Conservation (phyloP, 64 coral and sea anemone genomes). For the Anthopleura sola region DNA sequence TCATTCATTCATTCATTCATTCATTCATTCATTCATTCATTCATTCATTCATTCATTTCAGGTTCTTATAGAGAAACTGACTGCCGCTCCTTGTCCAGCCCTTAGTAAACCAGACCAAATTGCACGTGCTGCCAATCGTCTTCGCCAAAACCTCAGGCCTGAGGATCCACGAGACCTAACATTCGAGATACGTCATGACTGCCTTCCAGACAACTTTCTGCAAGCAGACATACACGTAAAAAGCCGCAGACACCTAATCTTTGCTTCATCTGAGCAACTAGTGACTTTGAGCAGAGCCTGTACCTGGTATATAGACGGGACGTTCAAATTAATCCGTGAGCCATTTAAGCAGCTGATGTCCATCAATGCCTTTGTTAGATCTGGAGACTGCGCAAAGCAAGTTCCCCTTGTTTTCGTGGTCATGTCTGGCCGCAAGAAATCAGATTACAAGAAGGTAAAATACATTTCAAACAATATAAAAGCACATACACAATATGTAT, state of each 20-base stretch:
- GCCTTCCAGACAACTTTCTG: too few relatives aligned
- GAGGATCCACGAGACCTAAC: conserved; percentile 4
- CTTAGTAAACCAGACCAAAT: conserved; percentile 9
- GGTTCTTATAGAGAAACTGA: conserved; percentile 9
- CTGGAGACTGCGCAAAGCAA: background rate
- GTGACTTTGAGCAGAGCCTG: too few relatives aligned
- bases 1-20: too few relatives aligned
- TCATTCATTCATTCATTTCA: too few relatives aligned
- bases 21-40: too few relatives aligned
- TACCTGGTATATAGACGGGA: background rate
- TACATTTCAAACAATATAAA: background rate
- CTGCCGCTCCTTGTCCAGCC: conserved; percentile 12
- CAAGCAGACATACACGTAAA: too few relatives aligned
- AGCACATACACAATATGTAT: too few relatives aligned
- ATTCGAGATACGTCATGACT: too few relatives aligned
- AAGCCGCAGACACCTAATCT: too few relatives aligned
- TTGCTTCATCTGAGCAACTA: too few relatives aligned
- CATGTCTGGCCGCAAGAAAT: background rate
- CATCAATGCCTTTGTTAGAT: background rate
- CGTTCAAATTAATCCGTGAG: background rate
- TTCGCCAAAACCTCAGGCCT: conserved; percentile 7
- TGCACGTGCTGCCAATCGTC: conserved; percentile 1
- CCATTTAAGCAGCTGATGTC: background rate
- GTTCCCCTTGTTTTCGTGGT: background rate
- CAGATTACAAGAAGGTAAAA: background rate